Evolutionary conservation across 2,888 invertebrate genomes (phyloP).

Genomic region (Bellardia pandia): DNA sequence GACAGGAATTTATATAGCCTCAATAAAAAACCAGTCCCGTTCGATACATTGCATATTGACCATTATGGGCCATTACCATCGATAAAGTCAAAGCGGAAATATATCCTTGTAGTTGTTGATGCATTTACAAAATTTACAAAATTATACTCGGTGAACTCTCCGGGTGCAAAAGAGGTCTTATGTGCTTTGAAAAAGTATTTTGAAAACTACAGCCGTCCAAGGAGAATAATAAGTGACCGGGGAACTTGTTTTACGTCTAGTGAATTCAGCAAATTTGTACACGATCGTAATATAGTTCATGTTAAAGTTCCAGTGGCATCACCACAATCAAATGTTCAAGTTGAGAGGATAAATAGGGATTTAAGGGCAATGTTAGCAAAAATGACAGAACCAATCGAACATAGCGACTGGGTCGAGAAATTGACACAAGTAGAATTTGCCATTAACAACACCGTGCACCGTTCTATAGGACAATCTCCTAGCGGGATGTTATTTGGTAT

Average conservation of each 20-base stretch:
- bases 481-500: not conserved
- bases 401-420: not conserved
- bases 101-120: conserved; percentile 43
- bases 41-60: too few species aligned
- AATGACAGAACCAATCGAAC: conserved; percentile 2
- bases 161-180: conserved; percentile 8
- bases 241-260: conserved; percentile 36
- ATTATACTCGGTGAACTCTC: conserved; percentile 8
- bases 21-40: too few species aligned
- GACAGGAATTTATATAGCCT: too few species aligned
- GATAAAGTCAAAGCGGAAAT: too few species aligned
- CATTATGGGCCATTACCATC: too few species aligned
- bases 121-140: conserved; percentile 40
- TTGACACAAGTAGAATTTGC: conserved; percentile 27
- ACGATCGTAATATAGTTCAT: conserved; percentile 5
- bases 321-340: conserved; percentile 15
- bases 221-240: conserved; percentile 28
- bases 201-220: conserved; percentile 24
- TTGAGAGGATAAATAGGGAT: conserved; percentile 35
- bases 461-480: conserved; percentile 38
- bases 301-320: conserved; percentile 11
- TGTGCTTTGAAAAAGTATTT: conserved; percentile 22
- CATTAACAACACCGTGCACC: conserved; percentile 51
- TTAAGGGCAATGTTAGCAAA: conserved; percentile 26
- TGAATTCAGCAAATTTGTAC: conserved; percentile 12